Evolutionary conservation across 1,140 invertebrate species (phyloP), one percentile per base, ranked within the genome.

Genomic region (Cyrtorhinus lividipennis): DNA sequence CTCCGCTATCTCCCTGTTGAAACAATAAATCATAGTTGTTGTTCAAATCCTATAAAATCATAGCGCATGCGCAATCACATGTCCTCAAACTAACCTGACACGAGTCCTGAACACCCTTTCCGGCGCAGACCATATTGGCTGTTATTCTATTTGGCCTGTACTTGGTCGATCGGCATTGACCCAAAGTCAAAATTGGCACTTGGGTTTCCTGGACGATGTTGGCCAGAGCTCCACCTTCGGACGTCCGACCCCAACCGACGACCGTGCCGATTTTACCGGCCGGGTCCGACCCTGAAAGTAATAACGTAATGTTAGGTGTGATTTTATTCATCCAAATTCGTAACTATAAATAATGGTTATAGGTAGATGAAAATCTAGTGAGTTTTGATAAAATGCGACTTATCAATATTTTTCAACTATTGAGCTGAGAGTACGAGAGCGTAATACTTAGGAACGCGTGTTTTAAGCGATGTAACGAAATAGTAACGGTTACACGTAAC

Each of bases 191-290:
- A 59, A 92, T 90, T 1, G 88, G 88, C 10, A 92, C 88, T 69
- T 86, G 80, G 0, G 90, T 88, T 73, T 92, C 87, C 67, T 90
- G 87, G 0, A 90, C 84, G 25, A 84, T 77, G 2, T 81, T 82
- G 0, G 88, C 85, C n/a, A 90, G 71, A 69, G 80, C 79, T n/a
- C 88, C 88, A 20, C 87, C 87, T 71, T 90, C 86, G 0, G 81
- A 80, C 0, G 86, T 85, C 22, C 88, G 75, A 0, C 90, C 90
- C 90, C 90, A 93, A 2, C 90, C 90, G 0, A 90, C 81, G 22
- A 86, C 88, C 13, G 79, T 83, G 30, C 83, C 89, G 66, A 78
- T 77, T 69, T 81, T 84, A 59, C 88, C 87, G 48, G 86, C 77
- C 1, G 86, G 85, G 69, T 65, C 64, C 1, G 56, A n/a, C 26